These are phyloP conservation scores for Calcarius lapponicus DNA, from an alignment of 2,797 vertebrate species.

Conservation along the genomic window DNA sequence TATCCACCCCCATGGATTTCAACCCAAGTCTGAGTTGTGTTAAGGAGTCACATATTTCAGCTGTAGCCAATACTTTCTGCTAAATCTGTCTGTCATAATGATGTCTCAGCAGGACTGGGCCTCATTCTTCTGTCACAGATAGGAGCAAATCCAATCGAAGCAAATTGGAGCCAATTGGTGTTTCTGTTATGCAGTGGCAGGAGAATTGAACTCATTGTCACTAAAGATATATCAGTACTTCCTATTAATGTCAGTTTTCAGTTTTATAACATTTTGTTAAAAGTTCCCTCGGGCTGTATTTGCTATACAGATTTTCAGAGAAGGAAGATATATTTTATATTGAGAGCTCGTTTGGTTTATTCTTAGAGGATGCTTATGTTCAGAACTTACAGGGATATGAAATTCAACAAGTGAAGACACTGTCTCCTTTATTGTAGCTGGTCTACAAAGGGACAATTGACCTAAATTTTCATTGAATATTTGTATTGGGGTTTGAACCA, in stretches of 20 bases:
- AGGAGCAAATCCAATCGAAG: slow-evolving; percentile 47
- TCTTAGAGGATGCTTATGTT: slow-evolving; percentile 36
- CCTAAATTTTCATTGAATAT: background rate
- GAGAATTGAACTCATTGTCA: slow-evolving; percentile 68
- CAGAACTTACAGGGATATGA: background rate
- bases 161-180: slow-evolving; percentile 65
- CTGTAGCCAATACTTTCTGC: slow-evolving; percentile 31
- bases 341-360: slow-evolving; percentile 47
- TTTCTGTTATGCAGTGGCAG: slow-evolving; percentile 50
- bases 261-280: slow-evolving; percentile 73
- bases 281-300: slow-evolving; percentile 74
- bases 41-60: slow-evolving; percentile 3
- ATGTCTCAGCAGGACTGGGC: slow-evolving; percentile 67
- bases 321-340: slow-evolving; percentile 62
- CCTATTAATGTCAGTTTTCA: slow-evolving; percentile 77
- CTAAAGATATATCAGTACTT: slow-evolving; percentile 76
- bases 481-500: background rate
- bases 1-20: background rate
- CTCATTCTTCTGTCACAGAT: slow-evolving; percentile 47
- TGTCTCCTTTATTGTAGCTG: background rate
- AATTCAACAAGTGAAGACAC: background rate
- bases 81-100: slow-evolving; percentile 58
- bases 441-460: background rate
- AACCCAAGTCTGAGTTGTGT: background rate
- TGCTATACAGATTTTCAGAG: slow-evolving; percentile 66